Evolutionary conservation across 2,797 vertebrate species (phyloP).

Genomic region (Apogon hyalosoma): DNA sequence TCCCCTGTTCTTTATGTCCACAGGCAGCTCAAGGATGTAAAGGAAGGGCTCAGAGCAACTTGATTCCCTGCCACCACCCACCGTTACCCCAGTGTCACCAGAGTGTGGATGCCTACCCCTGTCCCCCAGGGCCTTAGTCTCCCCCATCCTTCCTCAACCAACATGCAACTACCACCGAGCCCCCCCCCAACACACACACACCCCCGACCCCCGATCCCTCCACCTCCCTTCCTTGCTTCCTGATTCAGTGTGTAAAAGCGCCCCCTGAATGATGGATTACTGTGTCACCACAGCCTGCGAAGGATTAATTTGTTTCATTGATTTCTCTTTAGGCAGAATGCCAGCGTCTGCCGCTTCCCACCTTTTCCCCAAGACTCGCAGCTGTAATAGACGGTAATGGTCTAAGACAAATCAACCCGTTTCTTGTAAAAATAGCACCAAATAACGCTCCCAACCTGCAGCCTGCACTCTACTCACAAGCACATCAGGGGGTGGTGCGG

Average conservation of each 20-base stretch:
- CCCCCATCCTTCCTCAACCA: slow-evolving; percentile 64
- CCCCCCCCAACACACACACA: background rate
- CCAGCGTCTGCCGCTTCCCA: slow-evolving; percentile 99
- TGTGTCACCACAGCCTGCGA: slow-evolving; percentile 98
- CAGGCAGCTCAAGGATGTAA: slow-evolving; percentile 85
- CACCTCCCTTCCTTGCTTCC: slow-evolving; percentile 87
- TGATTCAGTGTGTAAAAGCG: slow-evolving; percentile 98
- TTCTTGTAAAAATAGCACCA: slow-evolving; percentile 95
- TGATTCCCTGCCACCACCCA: slow-evolving; percentile 85
- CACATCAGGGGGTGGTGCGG: slow-evolving; percentile 47
- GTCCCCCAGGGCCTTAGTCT: slow-evolving; percentile 88
- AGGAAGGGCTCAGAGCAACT: slow-evolving; percentile 87
- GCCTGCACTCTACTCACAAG: slow-evolving; percentile 70
- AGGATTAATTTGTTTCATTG: slow-evolving; percentile 99
- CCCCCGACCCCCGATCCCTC: slow-evolving; percentile 73
- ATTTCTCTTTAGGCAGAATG: slow-evolving; percentile 99
- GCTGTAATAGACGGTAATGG: slow-evolving; percentile 99
- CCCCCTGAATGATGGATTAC: slow-evolving; percentile 99
- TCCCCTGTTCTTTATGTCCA: slow-evolving; percentile 64
- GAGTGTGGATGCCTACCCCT: slow-evolving; percentile 90
- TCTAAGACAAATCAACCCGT: slow-evolving; percentile 98
- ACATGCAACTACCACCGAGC: slow-evolving; percentile 68
- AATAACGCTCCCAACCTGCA: slow-evolving; percentile 84
- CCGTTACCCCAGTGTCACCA: slow-evolving; percentile 89
- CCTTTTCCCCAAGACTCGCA: slow-evolving; percentile 95